Evolutionary conservation across 2,888 invertebrate species (phyloP).

Genomic region (Erpobdella octoculata): DNA sequence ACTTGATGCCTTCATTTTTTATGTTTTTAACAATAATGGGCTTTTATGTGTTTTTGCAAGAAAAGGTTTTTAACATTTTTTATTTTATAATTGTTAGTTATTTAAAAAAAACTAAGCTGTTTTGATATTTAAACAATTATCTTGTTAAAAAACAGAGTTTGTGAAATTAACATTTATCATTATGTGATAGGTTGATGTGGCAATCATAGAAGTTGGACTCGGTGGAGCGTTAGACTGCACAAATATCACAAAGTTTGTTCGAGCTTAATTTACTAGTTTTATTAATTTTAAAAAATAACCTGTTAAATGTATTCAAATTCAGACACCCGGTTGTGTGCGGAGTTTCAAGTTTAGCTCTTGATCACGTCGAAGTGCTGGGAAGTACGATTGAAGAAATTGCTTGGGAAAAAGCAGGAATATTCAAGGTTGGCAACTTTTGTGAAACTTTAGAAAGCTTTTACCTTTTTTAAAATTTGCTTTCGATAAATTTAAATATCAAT

Average conservation of each 20-base stretch:
- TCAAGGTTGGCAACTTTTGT: slow-evolving; percentile 60
- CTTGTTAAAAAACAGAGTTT: too few relatives aligned
- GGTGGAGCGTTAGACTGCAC: slow-evolving; percentile 90
- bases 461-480: slow-evolving; percentile 44
- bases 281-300: not conserved
- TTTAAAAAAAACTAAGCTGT: too few relatives aligned
- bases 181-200: slow-evolving; percentile 76
- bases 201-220: slow-evolving; percentile 90
- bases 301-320: slow-evolving; percentile 23
- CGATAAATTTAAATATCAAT: slow-evolving; percentile 45
- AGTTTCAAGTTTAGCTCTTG: slow-evolving; percentile 79
- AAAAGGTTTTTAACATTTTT: slow-evolving; percentile 54
- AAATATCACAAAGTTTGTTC: slow-evolving; percentile 68
- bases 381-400: slow-evolving; percentile 77
- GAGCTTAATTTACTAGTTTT: not conserved
- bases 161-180: too few relatives aligned
- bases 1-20: slow-evolving; percentile 82
- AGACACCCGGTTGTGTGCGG: slow-evolving; percentile 78
- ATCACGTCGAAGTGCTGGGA: slow-evolving; percentile 79
- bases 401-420: slow-evolving; percentile 87
- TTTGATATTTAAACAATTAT: too few relatives aligned
- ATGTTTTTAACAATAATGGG: slow-evolving; percentile 85
- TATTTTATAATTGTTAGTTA: too few relatives aligned
- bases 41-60: slow-evolving; percentile 72
- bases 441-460: not conserved